These are phyloP conservation scores for Semnornis frantzii DNA, from an alignment of 2,113 vertebrate species.

Conservation along the genomic window DNA sequence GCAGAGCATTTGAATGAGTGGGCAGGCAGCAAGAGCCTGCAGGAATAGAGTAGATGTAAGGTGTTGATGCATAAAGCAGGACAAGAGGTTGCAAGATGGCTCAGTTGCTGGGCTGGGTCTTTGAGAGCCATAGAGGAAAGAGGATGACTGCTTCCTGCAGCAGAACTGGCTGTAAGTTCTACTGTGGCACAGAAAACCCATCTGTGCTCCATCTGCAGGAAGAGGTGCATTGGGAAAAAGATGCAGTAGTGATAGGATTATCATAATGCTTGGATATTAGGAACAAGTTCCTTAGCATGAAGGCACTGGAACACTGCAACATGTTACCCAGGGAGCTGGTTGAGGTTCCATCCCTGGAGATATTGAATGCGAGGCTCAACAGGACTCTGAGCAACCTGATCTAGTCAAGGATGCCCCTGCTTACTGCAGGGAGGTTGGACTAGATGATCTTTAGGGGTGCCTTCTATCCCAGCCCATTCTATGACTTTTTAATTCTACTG, in stretches of 20 bases:
- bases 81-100: neutral
- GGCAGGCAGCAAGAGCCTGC: neutral
- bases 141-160: neutral
- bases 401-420: no score
- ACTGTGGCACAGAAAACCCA: neutral
- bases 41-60: neutral
- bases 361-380: no score
- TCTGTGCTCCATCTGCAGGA: neutral
- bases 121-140: neutral
- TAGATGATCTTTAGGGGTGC: no score
- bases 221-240: neutral
- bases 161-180: neutral
- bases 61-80: neutral
- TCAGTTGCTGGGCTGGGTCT: neutral
- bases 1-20: neutral
- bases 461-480: no score
- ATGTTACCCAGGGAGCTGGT: no score
- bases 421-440: no score
- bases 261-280: neutral
- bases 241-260: neutral
- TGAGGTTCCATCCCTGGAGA: no score
- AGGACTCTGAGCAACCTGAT: no score
- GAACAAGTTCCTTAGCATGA: no score
- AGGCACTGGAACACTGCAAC: no score
- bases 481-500: neutral